phyloP scores from a whole-genome alignment of 1,140 invertebrate species.

The Monomorium pharaonis region DNA sequence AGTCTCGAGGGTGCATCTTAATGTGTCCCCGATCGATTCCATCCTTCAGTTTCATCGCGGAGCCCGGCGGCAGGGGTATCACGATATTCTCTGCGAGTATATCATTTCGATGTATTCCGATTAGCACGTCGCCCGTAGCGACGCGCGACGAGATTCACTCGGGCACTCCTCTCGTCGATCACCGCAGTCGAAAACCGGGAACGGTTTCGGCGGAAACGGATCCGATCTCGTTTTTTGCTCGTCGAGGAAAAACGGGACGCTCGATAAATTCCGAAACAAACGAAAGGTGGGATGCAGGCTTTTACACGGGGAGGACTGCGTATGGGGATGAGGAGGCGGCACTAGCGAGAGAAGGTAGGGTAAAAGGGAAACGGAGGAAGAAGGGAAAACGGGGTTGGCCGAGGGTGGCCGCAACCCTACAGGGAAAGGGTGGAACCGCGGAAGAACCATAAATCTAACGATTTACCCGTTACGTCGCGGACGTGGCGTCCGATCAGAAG shows the following conservation, averaged over 20 bases:
- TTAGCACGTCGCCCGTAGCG: background rate
- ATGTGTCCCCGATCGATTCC: background rate
- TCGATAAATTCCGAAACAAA: conserved; percentile 65
- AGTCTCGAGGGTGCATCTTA: background rate
- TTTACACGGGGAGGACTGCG: background rate
- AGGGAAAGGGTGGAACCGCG: conserved; percentile 76
- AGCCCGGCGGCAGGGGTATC: too few relatives aligned
- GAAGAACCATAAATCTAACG: conserved; percentile 77
- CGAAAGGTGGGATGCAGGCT: conserved; percentile 40
- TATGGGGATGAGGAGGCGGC: background rate
- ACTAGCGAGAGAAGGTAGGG: background rate
- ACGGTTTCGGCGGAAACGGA: conserved; percentile 37
- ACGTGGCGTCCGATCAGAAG: conserved; percentile 58
- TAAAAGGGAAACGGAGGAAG: background rate
- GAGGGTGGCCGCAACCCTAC: conserved; percentile 62
- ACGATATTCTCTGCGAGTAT: conserved; percentile 18
- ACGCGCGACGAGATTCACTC: conserved; percentile 20
- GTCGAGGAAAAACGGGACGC: conserved; percentile 38
- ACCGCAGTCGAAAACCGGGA: background rate
- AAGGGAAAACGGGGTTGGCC: background rate
- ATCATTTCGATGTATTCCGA: conserved; percentile 13
- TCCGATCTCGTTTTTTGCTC: conserved; percentile 46
- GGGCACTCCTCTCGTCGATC: conserved; percentile 10
- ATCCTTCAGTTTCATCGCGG: background rate
- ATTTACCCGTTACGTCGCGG: conserved; percentile 72